Evolutionary conservation across 2,888 invertebrate genomes (phyloP), one percentile per base, ranked within the genome.

Genomic region (Drosophila infuscata): DNA sequence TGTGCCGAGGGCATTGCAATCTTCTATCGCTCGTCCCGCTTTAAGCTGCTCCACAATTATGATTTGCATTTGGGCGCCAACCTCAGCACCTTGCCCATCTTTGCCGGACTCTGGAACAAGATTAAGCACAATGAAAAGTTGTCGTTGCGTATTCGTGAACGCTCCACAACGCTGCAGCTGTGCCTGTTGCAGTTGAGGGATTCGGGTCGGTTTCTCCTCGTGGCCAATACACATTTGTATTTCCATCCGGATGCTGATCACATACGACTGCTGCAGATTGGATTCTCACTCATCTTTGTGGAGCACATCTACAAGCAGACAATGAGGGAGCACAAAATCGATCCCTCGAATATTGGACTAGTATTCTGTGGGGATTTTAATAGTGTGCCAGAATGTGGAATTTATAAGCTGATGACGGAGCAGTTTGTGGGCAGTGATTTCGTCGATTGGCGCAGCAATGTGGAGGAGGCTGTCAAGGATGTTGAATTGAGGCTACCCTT

Each of bases 311-410:
- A 93, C 64, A 82, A 91, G 62, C 89, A 93, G 82, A 89, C 83
- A 7, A 74, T 79, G 53, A 71, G 72, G 17, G 86, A 90, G 2
- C 69, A 83, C 30, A 81, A 80, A 30, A 76, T 81, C 11, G 91
- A 93, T 7, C 86, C 92, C 0, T 88, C 92, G n/a, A 92, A 94
- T 41, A 94, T 97, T 35, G 95, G 96, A 2, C 89, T 98, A 1
- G 92, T 99, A 65, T 95, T 98, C 81, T 97, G 97, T 93, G 99
- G 99, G 0, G 99, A 99, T 92, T 98, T 99, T 88, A 99, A 99
- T 92, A 97, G 97, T 92, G 95, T 95, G 3, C 98, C 98, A 0
- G 95, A 96, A 60, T 96, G 96, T 92, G 97, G 97, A 0, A 95
- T 98, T 84, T 97, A 96, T 92, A 95, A 96, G 89, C 94, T 98